Evolutionary conservation across 2,797 vertebrate genomes (phyloP), one percentile per base, ranked within the genome.

Genomic region (Chelidonichthys spinosus): DNA sequence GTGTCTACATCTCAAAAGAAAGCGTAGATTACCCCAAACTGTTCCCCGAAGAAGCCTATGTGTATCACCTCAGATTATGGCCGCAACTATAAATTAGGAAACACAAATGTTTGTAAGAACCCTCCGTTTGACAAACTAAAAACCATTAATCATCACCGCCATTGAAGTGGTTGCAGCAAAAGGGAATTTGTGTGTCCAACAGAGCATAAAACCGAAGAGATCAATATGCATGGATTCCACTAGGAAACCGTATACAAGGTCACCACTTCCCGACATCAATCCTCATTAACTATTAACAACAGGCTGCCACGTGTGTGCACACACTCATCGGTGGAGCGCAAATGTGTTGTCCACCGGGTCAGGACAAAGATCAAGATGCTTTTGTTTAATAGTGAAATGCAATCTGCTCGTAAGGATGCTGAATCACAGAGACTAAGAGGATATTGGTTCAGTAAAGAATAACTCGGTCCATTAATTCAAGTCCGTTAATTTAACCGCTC

Each of bases 231-330:
- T 87, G 80, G 87, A 91, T 92, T 93, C 91, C 90, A 91, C 78
- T 64, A 86, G 82, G 93, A 93, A 93, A 94, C 91, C 84, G 78
- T 86, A 94, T 73, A 91, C 91, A 90, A 94, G 91, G 92, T 93
- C 91, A 90, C 86, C 88, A 87, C 88, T 88, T 87, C 69, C 70
- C 86, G 92, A 92, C 85, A 95, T 93, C 92, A 91, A 93, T 93
- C 93, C 92, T 93, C 92, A 95, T 95, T 92, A 95, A 95, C 81
- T 92, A 94, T 95, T 95, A 90, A 95, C 87, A 86, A 86, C 75
- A 78, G 86, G 85, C 89, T 76, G 83, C 85, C 78, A 86, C 79
- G 75, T 87, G 84, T 64, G 58, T 54, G 13, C 77, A 61, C 76
- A 52, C 69, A 62, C 69, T 60, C 80, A 63, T 76, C 61, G 58